Evolutionary conservation across 2,888 invertebrate species (phyloP), one percentile per base, ranked within the genome.

Genomic region (Drosophila tanythrix): DNA sequence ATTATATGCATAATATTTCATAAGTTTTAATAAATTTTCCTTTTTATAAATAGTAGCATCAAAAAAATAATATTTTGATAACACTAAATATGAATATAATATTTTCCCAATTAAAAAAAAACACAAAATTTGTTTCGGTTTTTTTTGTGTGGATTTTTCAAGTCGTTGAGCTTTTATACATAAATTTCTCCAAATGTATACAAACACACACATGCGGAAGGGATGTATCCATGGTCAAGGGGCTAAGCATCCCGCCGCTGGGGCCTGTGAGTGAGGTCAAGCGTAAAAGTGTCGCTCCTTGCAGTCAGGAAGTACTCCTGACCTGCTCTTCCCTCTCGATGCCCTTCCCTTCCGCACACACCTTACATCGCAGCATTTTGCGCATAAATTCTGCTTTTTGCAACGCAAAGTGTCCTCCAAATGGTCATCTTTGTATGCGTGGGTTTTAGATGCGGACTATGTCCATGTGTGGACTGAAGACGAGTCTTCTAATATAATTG

Each of bases 241-340:
- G 87, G 77, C 88, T 83, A 88, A 88, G 86, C 88, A 83, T 71
- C 63, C 55, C 46, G 81, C 71, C 70, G 74, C 65, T 71, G 81
- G 70, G 67, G 70, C 60, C 67, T 72, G 48, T 68, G 81, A 81
- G 87, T 83, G 83, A 87, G 90, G 87, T 88, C 90, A 90, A 83
- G 87, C 85, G 82, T 83, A 79, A 88, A 90, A 90, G 90, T 90
- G 87, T 59, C 72, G 83, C 68, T 81, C 57, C 74, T 77, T 72
- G 80, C 72, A 73, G 63, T 62, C 81, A 57, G 88, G 89, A 86
- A 76, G 65, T 81, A 58, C 83, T 67, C 67, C 74, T 76, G 82
- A 76, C 80, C 82, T 65, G 43, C 11, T 36, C 53, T n/a, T 15
- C n/a, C 35, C 58, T 7, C 31, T 1, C 8, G 7, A 21, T 25